Evolutionary conservation across 92 coral and sea anemone genomes (phyloP).

Genomic region (Zoanthus sansibaricus): DNA sequence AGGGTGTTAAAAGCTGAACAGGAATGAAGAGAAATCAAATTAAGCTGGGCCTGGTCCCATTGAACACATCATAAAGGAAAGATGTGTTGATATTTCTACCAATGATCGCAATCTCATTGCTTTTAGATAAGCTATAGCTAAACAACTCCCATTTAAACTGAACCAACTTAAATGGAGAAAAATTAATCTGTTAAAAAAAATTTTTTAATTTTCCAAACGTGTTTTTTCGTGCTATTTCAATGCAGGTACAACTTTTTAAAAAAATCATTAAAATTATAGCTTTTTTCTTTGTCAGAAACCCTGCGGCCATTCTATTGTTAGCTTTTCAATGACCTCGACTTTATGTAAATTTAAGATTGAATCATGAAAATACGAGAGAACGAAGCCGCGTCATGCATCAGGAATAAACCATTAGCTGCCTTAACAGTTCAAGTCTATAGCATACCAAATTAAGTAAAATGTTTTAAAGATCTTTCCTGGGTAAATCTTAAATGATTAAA

Average conservation of each 20-base stretch:
- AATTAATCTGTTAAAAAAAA: neutral
- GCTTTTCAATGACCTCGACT: neutral
- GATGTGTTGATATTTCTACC: neutral
- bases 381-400: neutral
- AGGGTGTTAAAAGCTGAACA: neutral
- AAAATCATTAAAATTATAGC: neutral
- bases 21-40: constrained; percentile 33
- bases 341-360: neutral
- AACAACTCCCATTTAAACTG: neutral
- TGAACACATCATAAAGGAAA: constrained; percentile 28
- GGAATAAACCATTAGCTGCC: neutral
- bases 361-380: neutral
- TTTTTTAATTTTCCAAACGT: neutral
- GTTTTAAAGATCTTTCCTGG: neutral
- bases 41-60: neutral
- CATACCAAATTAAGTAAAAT: neutral
- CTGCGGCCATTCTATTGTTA: neutral
- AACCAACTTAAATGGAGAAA: neutral
- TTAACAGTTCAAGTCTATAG: neutral
- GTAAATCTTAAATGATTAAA: neutral
- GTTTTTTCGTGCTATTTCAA: neutral
- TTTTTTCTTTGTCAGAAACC: constrained; percentile 4
- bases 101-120: constrained; percentile 1
- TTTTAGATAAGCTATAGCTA: neutral
- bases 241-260: neutral